Evolutionary conservation across 2,888 invertebrate species (phyloP), one percentile per base, ranked within the genome.

Genomic region (Drosophila dives): DNA sequence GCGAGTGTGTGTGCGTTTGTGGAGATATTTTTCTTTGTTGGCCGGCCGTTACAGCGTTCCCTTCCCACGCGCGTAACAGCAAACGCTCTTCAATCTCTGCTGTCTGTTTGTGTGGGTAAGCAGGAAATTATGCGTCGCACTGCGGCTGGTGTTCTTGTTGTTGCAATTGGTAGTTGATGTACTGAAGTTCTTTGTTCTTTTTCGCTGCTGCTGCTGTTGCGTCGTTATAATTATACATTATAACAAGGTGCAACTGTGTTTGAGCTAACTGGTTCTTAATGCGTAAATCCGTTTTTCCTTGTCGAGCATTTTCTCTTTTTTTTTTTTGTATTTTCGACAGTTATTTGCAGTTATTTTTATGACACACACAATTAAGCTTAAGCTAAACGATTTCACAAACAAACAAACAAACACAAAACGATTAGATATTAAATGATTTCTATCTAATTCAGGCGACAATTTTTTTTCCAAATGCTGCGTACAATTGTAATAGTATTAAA

Each of bases 51-150:
- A 80, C 63, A 50, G 70, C 65, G 76, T 70, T 58, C 71, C 62
- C 73, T 86, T 69, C 83, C 74, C 84, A 83, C 86, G 68, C 88
- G 42, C 64, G 23, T 64, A 62, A 74, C 68, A 79, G 49, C 79
- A 75, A 78, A 75, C 55, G 49, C 72, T 77, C 81, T 77, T 72
- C 34, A 54, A 32, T 65, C 45, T 45, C 45, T 20, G 40, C 20
- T 29, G 40, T 32, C 49, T 51, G 59, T 62, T 55, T 65, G 84
- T 73, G 83, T 80, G 76, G 81, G 82, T 67, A 81, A 89, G 82
- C 78, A 84, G 89, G 82, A 84, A 84, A 84, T 84, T 89, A 81
- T 84, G 83, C 87, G 89, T 83, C 83, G 88, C 73, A 77, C 77
- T 80, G 77, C 77, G 77, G 51, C 72, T 77, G 72, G 59, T 40